A percentile compares a stretch with the other conserved stretches of the same genome.
These are phyloP conservation scores for Myotis vivesi DNA, from an alignment of 2,797 vertebrate genomes.

Conservation along the genomic window DNA sequence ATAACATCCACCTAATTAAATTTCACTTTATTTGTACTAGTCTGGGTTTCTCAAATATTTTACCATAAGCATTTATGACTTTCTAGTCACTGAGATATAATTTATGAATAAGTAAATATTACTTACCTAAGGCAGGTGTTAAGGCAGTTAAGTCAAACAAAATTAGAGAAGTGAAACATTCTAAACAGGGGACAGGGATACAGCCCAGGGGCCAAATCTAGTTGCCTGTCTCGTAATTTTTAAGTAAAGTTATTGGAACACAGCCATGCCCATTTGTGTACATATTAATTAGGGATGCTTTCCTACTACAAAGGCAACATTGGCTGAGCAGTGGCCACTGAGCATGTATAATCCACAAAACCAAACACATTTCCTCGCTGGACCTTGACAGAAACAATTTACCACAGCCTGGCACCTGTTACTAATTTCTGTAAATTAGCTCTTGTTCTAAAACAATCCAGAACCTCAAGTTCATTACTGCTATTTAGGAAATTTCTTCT, in stretches of 20 bases:
- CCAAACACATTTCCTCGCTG: neutral
- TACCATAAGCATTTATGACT: neutral
- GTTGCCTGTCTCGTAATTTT: neutral
- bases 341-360: neutral
- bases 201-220: neutral
- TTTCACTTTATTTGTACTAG: neutral
- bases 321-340: neutral
- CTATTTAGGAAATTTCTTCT: neutral
- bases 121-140: neutral
- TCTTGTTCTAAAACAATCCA: neutral
- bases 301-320: neutral
- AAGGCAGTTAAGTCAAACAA: neutral
- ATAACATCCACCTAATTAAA: neutral
- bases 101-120: neutral
- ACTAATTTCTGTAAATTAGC: neutral
- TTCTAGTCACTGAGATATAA: neutral
- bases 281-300: neutral
- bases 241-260: neutral
- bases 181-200: neutral
- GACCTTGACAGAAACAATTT: neutral
- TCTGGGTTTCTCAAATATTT: neutral
- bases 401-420: neutral
- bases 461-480: neutral
- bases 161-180: neutral
- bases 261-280: neutral